Percentiles rank a stretch among this genome's conserved stretches.
Conservation (phyloP, 2,888 invertebrate species). For the Melipona bicolor region DNA sequence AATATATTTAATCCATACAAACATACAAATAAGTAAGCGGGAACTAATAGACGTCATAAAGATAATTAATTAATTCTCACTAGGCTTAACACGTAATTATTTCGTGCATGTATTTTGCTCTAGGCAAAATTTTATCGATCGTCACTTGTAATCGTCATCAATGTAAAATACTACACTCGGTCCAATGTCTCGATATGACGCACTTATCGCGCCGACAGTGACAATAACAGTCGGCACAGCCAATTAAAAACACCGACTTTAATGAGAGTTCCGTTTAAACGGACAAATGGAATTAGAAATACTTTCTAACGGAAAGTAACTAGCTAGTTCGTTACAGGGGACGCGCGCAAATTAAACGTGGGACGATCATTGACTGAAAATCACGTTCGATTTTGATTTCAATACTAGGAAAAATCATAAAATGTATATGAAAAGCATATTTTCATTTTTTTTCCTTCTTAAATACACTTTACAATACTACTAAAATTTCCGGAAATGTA, state of each 20-base stretch:
- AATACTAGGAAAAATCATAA: background rate
- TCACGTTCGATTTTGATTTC: slow-evolving; percentile 11
- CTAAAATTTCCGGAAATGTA: too few relatives aligned
- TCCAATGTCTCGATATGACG: background rate
- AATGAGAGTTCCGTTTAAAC: slow-evolving; percentile 26
- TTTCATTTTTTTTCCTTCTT: too few relatives aligned
- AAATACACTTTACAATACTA: too few relatives aligned
- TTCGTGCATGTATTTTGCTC: background rate
- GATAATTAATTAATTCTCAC: too few relatives aligned
- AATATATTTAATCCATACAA: too few relatives aligned
- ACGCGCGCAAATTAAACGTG: slow-evolving; percentile 1
- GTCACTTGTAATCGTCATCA: slow-evolving; percentile 15
- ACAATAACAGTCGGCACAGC: background rate
- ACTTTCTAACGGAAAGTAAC: slow-evolving; percentile 53
- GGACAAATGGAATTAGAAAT: slow-evolving; percentile 5
- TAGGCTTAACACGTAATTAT: background rate
- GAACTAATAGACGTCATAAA: too few relatives aligned
- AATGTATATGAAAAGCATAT: background rate
- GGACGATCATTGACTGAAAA: slow-evolving; percentile 9
- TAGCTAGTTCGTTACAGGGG: slow-evolving; percentile 20
- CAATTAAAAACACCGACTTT: slow-evolving; percentile 33
- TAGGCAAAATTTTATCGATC: slow-evolving; percentile 1
- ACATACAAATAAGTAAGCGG: too few relatives aligned
- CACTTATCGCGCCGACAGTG: slow-evolving; percentile 2
- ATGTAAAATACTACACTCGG: slow-evolving; percentile 12